Percentiles rank a stretch among this genome's conserved stretches.
Evolutionary conservation across 2,797 vertebrate species (phyloP).

Genomic region (Gambusia yucatana): DNA sequence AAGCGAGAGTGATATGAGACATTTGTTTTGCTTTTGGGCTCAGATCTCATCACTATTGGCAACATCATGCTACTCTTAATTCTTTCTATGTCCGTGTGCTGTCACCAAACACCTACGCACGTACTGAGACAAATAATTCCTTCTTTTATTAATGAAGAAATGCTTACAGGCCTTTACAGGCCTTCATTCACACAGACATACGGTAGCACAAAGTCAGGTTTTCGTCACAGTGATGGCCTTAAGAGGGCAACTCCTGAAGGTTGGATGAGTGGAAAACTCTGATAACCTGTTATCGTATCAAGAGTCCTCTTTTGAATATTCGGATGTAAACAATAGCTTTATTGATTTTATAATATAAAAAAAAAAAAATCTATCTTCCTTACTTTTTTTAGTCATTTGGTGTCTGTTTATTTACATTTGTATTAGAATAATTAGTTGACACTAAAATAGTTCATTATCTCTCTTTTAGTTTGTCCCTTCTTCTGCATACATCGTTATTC

Average conservation of each 20-base stretch:
- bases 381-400: neutral
- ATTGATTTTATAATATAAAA: neutral
- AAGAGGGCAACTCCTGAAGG: constrained; percentile 13
- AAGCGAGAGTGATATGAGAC: constrained; percentile 11
- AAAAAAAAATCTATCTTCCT: no score
- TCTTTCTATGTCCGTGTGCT: constrained; percentile 41
- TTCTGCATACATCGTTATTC: neutral
- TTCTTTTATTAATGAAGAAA: constrained; percentile 50
- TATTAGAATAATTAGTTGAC: neutral
- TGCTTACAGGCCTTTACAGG: constrained; percentile 27
- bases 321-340: neutral
- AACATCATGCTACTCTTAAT: constrained; percentile 64
- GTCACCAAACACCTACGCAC: constrained; percentile 60
- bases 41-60: constrained; percentile 65
- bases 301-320: constrained; percentile 1
- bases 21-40: constrained; percentile 29
- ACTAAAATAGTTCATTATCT: constrained; percentile 4
- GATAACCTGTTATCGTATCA: constrained; percentile 19
- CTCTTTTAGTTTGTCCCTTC: neutral
- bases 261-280: constrained; percentile 35
- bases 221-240: constrained; percentile 19
- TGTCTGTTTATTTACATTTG: neutral
- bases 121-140: constrained; percentile 40
- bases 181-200: constrained; percentile 34
- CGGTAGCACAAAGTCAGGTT: constrained; percentile 30